Percentiles rank a stretch among this genome's conserved stretches.
Evolutionary conservation across 2,797 vertebrate genomes (phyloP).

Genomic region (Geotrypetes seraphini): DNA sequence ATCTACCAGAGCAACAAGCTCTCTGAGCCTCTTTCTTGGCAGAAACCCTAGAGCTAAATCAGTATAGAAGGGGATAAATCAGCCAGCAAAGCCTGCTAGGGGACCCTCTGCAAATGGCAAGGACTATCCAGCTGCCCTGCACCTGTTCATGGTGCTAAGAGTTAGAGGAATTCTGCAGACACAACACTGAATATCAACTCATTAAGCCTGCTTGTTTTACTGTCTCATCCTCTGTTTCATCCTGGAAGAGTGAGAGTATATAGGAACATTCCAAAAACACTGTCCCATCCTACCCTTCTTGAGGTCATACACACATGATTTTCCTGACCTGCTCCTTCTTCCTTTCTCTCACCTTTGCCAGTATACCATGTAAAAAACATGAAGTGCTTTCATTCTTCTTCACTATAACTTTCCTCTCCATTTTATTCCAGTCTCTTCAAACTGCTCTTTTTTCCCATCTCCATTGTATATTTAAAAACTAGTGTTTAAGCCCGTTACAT

Average conservation of each 20-base stretch:
- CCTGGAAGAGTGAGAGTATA: too few relatives aligned
- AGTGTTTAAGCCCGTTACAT: too few relatives aligned
- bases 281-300: too few relatives aligned
- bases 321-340: constrained; percentile 1
- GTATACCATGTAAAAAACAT: neutral
- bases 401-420: too few relatives aligned
- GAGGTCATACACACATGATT: too few relatives aligned
- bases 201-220: neutral
- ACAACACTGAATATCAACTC: neutral
- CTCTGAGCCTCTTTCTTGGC: constrained; percentile 17
- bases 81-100: constrained; percentile 5
- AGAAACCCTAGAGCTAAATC: constrained; percentile 9
- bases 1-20: constrained; percentile 18
- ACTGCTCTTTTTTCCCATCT: too few relatives aligned
- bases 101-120: too few relatives aligned
- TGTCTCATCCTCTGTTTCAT: constrained; percentile 3
- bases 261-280: too few relatives aligned
- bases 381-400: neutral
- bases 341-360: neutral
- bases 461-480: too few relatives aligned
- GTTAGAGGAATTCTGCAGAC: constrained; percentile 18
- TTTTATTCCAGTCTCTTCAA: too few relatives aligned
- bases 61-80: constrained; percentile 30
- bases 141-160: too few relatives aligned
- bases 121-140: too few relatives aligned